Conservation (phyloP, 2,113 vertebrate species). For the Bolborhynchus lineola region DNA sequence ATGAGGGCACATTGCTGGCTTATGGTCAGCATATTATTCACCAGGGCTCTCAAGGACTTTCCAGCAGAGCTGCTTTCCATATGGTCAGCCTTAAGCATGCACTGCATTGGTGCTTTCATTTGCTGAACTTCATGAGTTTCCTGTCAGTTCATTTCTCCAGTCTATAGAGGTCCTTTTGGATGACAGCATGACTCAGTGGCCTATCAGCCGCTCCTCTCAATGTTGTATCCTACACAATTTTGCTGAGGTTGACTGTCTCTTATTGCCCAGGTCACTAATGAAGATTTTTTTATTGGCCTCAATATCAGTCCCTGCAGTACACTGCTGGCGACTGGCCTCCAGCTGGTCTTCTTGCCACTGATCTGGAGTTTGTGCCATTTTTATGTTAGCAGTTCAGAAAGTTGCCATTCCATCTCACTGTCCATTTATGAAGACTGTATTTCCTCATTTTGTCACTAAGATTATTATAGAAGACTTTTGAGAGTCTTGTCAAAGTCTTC, state of each 20-base stretch:
- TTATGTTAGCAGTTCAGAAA: neutral
- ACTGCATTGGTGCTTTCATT: neutral
- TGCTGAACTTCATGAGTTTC: neutral
- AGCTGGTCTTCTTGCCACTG: neutral
- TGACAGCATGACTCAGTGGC: neutral
- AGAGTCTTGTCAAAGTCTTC: neutral
- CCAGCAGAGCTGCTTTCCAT: neutral
- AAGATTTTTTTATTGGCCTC: neutral
- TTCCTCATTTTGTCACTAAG: neutral
- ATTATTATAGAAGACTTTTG: neutral
- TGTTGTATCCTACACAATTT: neutral
- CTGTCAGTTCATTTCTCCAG: neutral
- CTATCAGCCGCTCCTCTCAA: neutral
- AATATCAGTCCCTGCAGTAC: neutral
- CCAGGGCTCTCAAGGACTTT: neutral
- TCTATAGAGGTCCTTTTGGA: neutral
- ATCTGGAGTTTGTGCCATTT: neutral
- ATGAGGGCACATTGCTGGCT: neutral
- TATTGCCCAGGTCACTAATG: neutral
- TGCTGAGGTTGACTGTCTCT: neutral
- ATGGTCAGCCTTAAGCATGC: accelerated
- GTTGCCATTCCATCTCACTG: neutral
- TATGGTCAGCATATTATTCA: neutral
- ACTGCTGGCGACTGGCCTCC: neutral
- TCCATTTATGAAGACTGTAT: neutral